phyloP scores from a whole-genome alignment of 2,797 vertebrate genomes.

The Apogon hyalosoma region DNA sequence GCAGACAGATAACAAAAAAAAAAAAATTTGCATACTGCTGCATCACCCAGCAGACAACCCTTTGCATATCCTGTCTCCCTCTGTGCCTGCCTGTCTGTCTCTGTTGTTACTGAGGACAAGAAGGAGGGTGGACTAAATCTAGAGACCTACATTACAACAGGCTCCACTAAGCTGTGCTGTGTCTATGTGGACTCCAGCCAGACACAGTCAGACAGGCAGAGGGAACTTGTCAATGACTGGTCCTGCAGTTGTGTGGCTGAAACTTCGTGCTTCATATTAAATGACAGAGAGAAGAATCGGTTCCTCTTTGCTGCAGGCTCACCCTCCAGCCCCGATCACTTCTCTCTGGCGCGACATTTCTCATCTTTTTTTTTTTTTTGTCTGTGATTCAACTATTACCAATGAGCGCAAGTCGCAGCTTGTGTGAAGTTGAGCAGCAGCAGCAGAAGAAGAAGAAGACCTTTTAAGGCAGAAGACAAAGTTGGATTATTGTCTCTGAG shows the following conservation, averaged over 20 bases:
- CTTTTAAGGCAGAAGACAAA: constrained; percentile 41
- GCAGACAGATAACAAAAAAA: not conserved
- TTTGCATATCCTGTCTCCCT: constrained; percentile 65
- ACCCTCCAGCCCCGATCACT: not conserved
- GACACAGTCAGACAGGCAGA: constrained; percentile 11
- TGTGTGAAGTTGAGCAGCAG: constrained; percentile 30
- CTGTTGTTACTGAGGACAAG: constrained; percentile 27
- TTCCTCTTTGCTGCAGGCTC: constrained; percentile 39
- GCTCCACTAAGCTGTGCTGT: constrained; percentile 34
- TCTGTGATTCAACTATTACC: constrained; percentile 34
- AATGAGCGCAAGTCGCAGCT: constrained; percentile 66
- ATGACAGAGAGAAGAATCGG: constrained; percentile 33
- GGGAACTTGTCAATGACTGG: constrained; percentile 29
- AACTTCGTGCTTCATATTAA: constrained; percentile 11
- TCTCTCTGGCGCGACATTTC: constrained; percentile 36
- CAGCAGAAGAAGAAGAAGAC: constrained; percentile 17
- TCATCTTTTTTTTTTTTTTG: not conserved
- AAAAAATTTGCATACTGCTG: constrained; percentile 70
- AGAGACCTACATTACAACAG: constrained; percentile 33
- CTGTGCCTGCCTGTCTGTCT: constrained; percentile 15
- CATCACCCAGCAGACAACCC: constrained; percentile 54
- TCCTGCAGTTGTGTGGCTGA: constrained; percentile 22
- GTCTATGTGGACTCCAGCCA: constrained; percentile 43
- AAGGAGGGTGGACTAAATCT: constrained; percentile 42
- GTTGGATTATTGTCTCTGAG: constrained; percentile 24